Evolutionary conservation across 1,140 invertebrate species (phyloP), one percentile per base, ranked within the genome.

Genomic region (Daktulosphaira vitifoliae): DNA sequence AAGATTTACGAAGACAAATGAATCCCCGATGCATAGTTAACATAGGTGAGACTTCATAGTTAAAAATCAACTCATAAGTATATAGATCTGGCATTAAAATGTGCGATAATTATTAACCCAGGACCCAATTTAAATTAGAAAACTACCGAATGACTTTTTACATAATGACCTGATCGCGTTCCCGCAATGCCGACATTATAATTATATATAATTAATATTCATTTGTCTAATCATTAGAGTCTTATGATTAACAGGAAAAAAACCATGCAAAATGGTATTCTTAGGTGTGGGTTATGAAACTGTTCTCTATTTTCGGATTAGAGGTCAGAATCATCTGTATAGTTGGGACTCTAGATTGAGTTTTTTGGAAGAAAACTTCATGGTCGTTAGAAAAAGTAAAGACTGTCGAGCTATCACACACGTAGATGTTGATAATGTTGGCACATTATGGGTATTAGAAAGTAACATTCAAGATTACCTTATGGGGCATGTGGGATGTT

Each of bases 261-360:
- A 48, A 48, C 44, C 44, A 16, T 48, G 44, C 44, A 48, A 22
- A 48, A 48, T 48, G 44, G 44, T 48, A 16, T 48, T 48, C 18
- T 3, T 48, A 11, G 44, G 44, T 3, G 44, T 48, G 3, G 44
- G 44, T 5, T 48, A 48, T 16, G 44, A 18, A 9, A 16, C 44
- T 3, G 18, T 48, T 3, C 18, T 48, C n/a, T 48, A 20, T 48
- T 48, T 48, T 11, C 44, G 44, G 18, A 18, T 48, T 16, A 20
- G 9, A 18, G 44, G 44, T 9, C n/a, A 48, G 18, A 48, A 48
- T 16, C 44, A 48, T 16, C 18, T 48, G 44, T 48, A 48, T 16
- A 9, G 44, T 9, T 48, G 44, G 44, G 44, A 48, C 44, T 8
- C 44, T 15, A 48, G 20, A 11, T 7, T 8, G 44, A 48, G 44